Evolutionary conservation across 2,113 vertebrate genomes (phyloP), one percentile per base, ranked within the genome.

Genomic region (Nesogale talazaci): DNA sequence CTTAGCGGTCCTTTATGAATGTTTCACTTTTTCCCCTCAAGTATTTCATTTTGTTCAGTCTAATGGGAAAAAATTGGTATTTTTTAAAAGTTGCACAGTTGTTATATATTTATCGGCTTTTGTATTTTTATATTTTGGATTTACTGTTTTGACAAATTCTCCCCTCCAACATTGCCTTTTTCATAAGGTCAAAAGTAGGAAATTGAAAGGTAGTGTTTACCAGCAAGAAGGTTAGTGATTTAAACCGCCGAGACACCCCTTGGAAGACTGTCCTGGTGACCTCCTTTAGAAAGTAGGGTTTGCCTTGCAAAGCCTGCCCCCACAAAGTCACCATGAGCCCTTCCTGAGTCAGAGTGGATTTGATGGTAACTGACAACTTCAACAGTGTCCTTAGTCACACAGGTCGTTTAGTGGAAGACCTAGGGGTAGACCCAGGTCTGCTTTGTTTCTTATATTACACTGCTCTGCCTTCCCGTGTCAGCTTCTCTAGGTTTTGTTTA

Each of bases 71-170:
- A 78, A 52, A 34, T 40, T 59, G 6, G 23, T 86, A 76, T 46
- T 86, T 83, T 63, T 29, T 31, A 14, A 61, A 52, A 5, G 5
- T 80, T 74, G 11, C 2, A 27, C 22, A 87, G 76, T 8, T 79
- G 72, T 83, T 61, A 57, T 40, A 29, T 82, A 29, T 82, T 94
- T 90, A 81, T 77, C 76, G 52, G 83, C 63, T 34, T 83, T 83
- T 72, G 4, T 42, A 23, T 91, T 83, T 83, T 25, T 82, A 27
- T 79, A 36, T 19, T 76, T 8, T 25, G 27, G 78, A 78, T 77
- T 83, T 31, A 40, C 67, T 38, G 14, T 10, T 65, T 9, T 65
- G 63, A 25, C 23, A 10, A 65, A 0, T 77, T 59, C 27, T 81
- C 20, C 31, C 6, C 9, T 27, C 27, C 25, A 6, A 75, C 3